Percentiles rank a stretch among this genome's conserved stretches.
phyloP scores from a whole-genome alignment of 1,140 invertebrate species.

The Homarus americanus region DNA sequence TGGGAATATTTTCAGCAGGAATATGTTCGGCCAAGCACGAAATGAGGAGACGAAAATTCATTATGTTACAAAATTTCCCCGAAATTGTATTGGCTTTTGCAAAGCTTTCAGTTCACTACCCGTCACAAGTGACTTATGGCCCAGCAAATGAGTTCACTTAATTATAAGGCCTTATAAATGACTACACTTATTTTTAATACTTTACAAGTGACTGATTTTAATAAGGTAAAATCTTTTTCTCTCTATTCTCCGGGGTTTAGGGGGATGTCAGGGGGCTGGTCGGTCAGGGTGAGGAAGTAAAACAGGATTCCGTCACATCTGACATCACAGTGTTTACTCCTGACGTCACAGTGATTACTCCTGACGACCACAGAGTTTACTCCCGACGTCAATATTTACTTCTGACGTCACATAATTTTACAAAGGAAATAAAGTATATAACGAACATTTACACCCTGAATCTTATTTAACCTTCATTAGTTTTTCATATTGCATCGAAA shows the following conservation, averaged over 20 bases:
- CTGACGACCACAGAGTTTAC: too few relatives aligned
- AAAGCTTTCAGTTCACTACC: neutral
- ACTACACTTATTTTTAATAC: neutral
- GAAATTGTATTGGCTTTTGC: neutral
- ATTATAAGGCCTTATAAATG: neutral
- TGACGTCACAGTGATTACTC: too few relatives aligned
- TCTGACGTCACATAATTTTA: too few relatives aligned
- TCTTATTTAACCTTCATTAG: too few relatives aligned
- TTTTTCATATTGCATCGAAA: too few relatives aligned
- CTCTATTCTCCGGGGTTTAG: neutral
- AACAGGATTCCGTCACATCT: too few relatives aligned
- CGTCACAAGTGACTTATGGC: neutral
- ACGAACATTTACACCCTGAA: too few relatives aligned
- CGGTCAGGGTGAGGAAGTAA: too few relatives aligned
- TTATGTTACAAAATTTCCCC: neutral
- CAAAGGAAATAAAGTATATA: too few relatives aligned
- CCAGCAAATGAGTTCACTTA: neutral
- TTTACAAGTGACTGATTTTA: neutral
- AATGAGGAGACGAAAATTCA: constrained; percentile 6
- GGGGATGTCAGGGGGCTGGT: too few relatives aligned
- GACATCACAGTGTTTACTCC: too few relatives aligned
- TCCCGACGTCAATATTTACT: too few relatives aligned
- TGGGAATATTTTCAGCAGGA: neutral
- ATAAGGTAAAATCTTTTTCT: neutral
- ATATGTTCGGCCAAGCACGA: neutral